Conservation (phyloP, 2,113 vertebrate species). For the Pipra filicauda region DNA sequence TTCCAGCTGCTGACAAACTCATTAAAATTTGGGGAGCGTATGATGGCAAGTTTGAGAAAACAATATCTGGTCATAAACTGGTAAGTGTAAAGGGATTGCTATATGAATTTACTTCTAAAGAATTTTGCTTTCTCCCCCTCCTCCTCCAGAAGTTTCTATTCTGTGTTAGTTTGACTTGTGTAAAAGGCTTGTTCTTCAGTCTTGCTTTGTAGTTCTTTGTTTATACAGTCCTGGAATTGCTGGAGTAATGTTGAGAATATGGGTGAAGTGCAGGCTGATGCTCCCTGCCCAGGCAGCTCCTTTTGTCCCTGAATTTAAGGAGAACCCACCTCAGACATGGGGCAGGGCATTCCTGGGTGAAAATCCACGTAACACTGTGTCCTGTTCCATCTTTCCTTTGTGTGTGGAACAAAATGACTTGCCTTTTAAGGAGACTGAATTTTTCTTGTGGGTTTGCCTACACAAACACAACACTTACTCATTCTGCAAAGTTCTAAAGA, state of each 20-base stretch:
- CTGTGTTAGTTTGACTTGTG: neutral
- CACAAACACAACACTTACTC: conserved; percentile 48
- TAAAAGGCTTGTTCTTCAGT: neutral
- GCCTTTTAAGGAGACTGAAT: conserved; percentile 43
- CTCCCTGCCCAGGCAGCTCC: neutral
- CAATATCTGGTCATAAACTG: conserved; percentile 96
- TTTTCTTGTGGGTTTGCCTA: conserved; percentile 45
- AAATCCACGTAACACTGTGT: neutral
- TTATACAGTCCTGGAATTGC: neutral
- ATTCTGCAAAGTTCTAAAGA: conserved; percentile 27
- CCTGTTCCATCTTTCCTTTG: neutral
- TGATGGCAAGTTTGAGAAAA: conserved; percentile 98
- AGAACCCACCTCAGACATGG: neutral
- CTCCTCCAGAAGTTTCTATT: neutral
- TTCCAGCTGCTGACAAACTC: conserved; percentile 94
- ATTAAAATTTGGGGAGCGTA: conserved; percentile 99
- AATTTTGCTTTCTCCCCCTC: neutral
- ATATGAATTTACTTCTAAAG: neutral
- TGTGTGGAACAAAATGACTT: neutral
- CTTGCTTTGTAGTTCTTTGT: neutral
- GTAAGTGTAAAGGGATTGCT: conserved; percentile 74
- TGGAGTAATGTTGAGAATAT: neutral
- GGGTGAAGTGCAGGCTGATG: neutral
- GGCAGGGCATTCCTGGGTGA: neutral
- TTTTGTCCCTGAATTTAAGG: neutral